Evolutionary conservation across 2,888 invertebrate species (phyloP).

Genomic region (Lepidocyrtinus sp.): DNA sequence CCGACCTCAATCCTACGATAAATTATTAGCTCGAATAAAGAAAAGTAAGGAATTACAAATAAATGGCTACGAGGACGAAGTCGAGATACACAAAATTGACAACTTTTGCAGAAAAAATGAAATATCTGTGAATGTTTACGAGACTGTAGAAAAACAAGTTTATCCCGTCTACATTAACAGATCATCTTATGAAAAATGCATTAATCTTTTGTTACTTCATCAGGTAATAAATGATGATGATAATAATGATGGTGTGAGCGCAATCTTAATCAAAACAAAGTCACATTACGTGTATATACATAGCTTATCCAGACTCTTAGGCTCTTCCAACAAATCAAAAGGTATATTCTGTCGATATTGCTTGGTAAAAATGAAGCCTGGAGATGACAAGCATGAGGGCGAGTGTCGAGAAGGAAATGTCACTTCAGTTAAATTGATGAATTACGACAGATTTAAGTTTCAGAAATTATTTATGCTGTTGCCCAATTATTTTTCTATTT

Average conservation of each 20-base stretch:
- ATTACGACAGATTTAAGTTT: background rate
- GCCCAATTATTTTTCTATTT: background rate
- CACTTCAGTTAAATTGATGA: background rate
- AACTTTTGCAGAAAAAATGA: background rate
- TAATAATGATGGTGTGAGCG: background rate
- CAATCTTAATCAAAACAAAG: background rate
- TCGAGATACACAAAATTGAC: background rate
- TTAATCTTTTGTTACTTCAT: background rate
- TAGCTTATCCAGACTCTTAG: background rate
- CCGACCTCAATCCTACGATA: background rate
- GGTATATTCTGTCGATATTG: background rate
- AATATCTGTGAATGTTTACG: background rate
- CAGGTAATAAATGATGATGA: background rate
- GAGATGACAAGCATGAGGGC: background rate
- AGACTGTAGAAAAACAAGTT: background rate
- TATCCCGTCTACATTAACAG: background rate
- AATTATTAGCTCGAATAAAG: background rate
- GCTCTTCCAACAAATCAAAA: background rate
- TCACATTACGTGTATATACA: background rate
- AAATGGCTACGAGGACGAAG: background rate
- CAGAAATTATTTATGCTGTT: background rate
- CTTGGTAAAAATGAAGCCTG: background rate
- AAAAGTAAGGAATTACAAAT: background rate
- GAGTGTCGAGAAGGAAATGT: background rate
- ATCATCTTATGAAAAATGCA: background rate